A percentile compares a stretch with the other conserved stretches of the same genome.
Conservation (phyloP, 2,113 vertebrate genomes). For the Physeter macrocephalus region DNA sequence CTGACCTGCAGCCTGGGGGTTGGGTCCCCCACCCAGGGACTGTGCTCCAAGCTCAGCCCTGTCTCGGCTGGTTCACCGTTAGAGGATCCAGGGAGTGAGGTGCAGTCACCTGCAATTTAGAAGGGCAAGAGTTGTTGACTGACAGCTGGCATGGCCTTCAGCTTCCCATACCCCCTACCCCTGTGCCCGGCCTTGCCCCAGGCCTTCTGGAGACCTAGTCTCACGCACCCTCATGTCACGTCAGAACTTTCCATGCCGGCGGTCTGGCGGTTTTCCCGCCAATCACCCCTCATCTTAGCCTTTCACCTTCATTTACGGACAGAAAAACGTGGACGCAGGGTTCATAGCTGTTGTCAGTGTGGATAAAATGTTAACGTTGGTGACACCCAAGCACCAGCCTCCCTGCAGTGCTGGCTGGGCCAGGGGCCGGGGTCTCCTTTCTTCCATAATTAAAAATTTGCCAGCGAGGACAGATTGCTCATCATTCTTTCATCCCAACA, state of each 20-base stretch:
- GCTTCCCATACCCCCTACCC: neutral
- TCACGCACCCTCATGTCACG: neutral
- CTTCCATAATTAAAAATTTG: constrained; percentile 81
- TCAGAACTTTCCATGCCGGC: neutral
- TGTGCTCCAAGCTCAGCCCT: neutral
- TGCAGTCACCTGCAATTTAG: neutral
- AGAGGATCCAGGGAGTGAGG: neutral
- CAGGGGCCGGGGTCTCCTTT: constrained; percentile 70
- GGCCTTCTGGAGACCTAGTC: neutral
- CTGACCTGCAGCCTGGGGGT: neutral
- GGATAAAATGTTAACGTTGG: constrained; percentile 63
- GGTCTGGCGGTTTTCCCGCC: neutral
- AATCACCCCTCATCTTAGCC: neutral
- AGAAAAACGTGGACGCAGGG: neutral
- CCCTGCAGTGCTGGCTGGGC: constrained; percentile 20
- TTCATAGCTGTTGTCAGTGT: neutral
- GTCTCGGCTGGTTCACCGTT: neutral
- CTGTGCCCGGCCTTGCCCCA: neutral
- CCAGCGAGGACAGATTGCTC: constrained; percentile 62
- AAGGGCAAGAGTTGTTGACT: neutral
- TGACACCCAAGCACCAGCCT: constrained; percentile 66
- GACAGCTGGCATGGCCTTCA: neutral
- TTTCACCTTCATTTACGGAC: neutral
- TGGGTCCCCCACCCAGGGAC: neutral
- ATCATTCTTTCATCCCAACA: constrained; percentile 77